Conservation (phyloP, 2,888 invertebrate species). For the Thymelicus sylvestris region DNA sequence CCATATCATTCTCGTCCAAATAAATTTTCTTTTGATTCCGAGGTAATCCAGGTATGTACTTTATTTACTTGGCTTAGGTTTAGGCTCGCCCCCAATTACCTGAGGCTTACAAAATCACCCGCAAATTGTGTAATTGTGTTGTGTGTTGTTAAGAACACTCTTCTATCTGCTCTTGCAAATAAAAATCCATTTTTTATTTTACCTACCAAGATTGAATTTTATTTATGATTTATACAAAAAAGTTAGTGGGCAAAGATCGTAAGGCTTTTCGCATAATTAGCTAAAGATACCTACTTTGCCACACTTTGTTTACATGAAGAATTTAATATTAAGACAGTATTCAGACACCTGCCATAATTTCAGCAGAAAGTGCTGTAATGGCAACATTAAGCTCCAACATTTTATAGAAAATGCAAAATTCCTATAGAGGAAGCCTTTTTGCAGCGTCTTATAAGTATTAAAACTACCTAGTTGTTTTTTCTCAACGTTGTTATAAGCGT, state of each 20-base stretch:
- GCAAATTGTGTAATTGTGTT: background rate
- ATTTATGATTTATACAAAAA: background rate
- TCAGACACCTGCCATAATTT: conserved; percentile 38
- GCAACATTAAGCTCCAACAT: conserved; percentile 48
- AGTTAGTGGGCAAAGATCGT: conserved; percentile 10
- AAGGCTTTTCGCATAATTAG: background rate
- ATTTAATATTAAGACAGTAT: conserved; percentile 19
- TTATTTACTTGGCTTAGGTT: background rate
- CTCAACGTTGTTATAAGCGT: conserved; percentile 66
- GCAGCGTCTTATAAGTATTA: conserved; percentile 41
- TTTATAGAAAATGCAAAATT: too few relatives aligned
- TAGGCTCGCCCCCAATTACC: background rate
- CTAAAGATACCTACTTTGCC: conserved; percentile 6
- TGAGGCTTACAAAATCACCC: background rate
- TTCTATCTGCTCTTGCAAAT: too few relatives aligned
- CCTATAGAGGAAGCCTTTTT: conserved; percentile 44
- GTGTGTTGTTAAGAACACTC: too few relatives aligned
- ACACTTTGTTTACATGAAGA: conserved; percentile 27
- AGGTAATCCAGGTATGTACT: background rate
- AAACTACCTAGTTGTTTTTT: conserved; percentile 63
- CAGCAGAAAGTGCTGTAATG: conserved; percentile 45
- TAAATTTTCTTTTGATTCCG: background rate
- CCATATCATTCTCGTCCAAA: background rate
- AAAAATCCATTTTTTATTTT: too few relatives aligned
- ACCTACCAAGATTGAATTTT: background rate